Percentiles rank a stretch among this genome's conserved stretches.
phyloP scores from a whole-genome alignment of 1,140 invertebrate species.

The Scaptomyza pallida region DNA sequence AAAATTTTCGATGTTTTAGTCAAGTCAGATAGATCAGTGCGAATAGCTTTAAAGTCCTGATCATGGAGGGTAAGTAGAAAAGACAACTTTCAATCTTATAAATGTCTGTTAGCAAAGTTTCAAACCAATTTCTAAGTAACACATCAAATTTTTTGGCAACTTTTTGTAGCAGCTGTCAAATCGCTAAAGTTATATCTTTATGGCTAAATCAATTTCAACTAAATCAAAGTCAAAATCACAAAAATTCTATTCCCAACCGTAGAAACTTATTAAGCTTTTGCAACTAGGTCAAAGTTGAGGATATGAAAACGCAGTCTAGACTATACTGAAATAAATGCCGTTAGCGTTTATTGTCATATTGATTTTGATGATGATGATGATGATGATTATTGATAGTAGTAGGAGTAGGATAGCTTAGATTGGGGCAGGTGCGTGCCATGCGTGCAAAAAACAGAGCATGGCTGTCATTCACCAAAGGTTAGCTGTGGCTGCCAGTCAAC shows the following conservation, averaged over 20 bases:
- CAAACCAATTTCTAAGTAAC: not conserved
- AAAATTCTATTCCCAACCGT: constrained; percentile 22
- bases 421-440: constrained; percentile 24
- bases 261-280: constrained; percentile 46
- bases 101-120: too few species aligned
- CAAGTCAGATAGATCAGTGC: not conserved
- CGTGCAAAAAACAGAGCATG: not conserved
- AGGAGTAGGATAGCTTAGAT: constrained; percentile 12
- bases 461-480: constrained; percentile 6
- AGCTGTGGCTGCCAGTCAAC: not conserved
- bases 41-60: not conserved
- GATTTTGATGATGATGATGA: constrained; percentile 29
- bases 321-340: constrained; percentile 18
- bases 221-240: constrained; percentile 13
- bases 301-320: constrained; percentile 30
- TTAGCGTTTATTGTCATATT: constrained; percentile 46
- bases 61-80: constrained; percentile 11
- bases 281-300: constrained; percentile 72
- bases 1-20: constrained; percentile 3
- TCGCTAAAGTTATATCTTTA: not conserved
- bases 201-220: constrained; percentile 22
- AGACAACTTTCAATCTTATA: too few species aligned
- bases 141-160: not conserved
- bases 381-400: constrained; percentile 49
- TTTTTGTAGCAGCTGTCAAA: not conserved